phyloP scores from a whole-genome alignment of 2,113 vertebrate genomes.

The Daphoenositta chrysoptera region DNA sequence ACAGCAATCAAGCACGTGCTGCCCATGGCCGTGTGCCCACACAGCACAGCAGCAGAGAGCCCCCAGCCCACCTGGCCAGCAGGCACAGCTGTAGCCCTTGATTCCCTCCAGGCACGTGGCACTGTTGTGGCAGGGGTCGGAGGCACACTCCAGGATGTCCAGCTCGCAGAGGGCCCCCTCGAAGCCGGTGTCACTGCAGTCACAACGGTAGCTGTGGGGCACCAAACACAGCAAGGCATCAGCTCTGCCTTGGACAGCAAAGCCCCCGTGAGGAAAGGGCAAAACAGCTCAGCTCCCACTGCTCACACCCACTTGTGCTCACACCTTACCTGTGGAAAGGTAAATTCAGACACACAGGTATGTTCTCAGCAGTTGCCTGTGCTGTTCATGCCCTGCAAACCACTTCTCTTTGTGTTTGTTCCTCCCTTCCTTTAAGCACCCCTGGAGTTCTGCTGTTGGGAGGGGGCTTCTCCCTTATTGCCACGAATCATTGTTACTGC shows the following conservation, averaged over 20 bases:
- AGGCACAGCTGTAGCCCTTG: constrained; percentile 83
- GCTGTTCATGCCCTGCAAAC: not conserved
- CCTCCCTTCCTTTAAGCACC: not conserved
- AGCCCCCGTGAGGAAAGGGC: not conserved
- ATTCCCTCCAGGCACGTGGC: constrained; percentile 82
- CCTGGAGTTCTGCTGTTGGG: not conserved
- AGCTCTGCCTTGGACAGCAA: not conserved
- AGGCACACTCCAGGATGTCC: constrained; percentile 89
- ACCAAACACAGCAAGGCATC: not conserved
- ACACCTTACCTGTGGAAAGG: not conserved
- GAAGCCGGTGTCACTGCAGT: constrained; percentile 86
- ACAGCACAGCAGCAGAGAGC: rapidly evolving
- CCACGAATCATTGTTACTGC: not conserved
- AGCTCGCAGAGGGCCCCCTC: constrained; percentile 80
- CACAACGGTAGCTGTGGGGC: constrained; percentile 79
- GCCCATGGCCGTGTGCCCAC: not conserved
- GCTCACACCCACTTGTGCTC: not conserved
- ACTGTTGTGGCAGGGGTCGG: constrained; percentile 84
- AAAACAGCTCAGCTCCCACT: not conserved
- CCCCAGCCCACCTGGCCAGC: constrained; percentile 84
- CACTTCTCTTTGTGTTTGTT: not conserved
- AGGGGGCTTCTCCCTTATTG: not conserved
- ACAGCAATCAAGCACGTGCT: rapidly evolving
- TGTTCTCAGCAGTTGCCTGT: not conserved
- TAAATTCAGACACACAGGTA: not conserved